Evolutionary conservation across 2,113 vertebrate species (phyloP), one percentile per base, ranked within the genome.

Genomic region (Cyphomyrus plagiostoma): DNA sequence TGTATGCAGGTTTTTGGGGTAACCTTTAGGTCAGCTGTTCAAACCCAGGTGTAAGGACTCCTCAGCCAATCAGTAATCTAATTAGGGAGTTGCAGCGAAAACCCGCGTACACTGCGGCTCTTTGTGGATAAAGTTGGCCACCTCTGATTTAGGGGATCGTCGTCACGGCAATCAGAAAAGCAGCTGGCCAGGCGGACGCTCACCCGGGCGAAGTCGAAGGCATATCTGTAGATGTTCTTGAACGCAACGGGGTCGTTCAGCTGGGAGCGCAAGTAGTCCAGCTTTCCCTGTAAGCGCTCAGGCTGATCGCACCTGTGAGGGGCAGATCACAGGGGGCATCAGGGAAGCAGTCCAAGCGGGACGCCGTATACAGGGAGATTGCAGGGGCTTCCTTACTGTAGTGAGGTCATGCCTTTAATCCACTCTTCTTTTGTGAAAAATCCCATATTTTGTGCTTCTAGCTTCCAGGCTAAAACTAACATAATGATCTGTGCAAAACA

Each of bases 351-450:
- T 42, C 45, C 53, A 17, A 66, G 9, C 11, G 4, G 84, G 39
- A 1, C 7, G 6, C 58, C 10, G 8, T 9, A 46, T 19, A 4
- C 8, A 52, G 30, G 2, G 93, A 42, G 85, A 45, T n/a, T 86
- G 0, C 4, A 91, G 91, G 82, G 56, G 66, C 39, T 26, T 4
- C 93, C 98, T 98, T 97, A 99, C 98, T 98, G 97, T 97, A 99
- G 93, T 92, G 95, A 95, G 19, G 97, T 98, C 98, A 99, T 99
- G 94, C 98, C 98, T 93, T 97, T 97, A 93, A 98, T 95, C 98
- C 98, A 99, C 94, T 99, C 98, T 92, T 99, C 98, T 96, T 98
- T 99, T 89, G 98, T 99, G 96, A 99, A 99, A 96, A 98, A 99
- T 77, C 98, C 98, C 98, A 99, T 99, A 94, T 95, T 98, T 94